phyloP scores from a whole-genome alignment of 2,113 vertebrate genomes.

The Tinamus guttatus region DNA sequence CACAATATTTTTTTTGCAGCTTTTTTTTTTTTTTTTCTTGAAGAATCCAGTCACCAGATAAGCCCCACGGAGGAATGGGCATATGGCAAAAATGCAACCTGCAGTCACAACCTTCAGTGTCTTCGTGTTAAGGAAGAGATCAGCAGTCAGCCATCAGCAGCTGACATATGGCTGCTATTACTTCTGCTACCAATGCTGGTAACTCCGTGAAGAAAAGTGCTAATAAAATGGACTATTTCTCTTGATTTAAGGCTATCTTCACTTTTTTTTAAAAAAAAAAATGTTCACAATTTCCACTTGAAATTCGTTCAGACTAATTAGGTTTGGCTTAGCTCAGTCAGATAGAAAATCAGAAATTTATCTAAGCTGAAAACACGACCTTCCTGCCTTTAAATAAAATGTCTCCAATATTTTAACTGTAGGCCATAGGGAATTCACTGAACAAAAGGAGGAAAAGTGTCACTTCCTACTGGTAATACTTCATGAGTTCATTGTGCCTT shows the following conservation, averaged over 20 bases:
- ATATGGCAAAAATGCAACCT: background rate
- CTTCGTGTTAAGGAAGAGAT: background rate
- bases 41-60: background rate
- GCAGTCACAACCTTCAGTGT: background rate
- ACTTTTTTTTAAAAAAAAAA: background rate
- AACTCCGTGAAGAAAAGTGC: background rate
- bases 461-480: conserved; percentile 80
- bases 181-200: background rate
- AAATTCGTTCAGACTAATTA: background rate
- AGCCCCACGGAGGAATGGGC: background rate
- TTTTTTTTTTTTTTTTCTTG: background rate
- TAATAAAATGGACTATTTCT: background rate
- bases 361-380: conserved; percentile 49
- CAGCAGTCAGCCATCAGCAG: background rate
- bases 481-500: conserved; percentile 27
- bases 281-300: background rate
- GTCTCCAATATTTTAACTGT: conserved; percentile 41
- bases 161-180: too few species aligned
- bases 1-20: background rate
- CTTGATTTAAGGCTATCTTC: background rate
- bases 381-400: conserved; percentile 69
- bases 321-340: background rate
- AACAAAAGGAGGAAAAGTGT: conserved; percentile 96
- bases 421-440: conserved; percentile 9
- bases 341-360: conserved; percentile 40